A percentile compares a stretch with the other conserved stretches of the same genome.
Conservation (phyloP, 92 coral and sea anemone genomes). For the Siderastrea siderea region DNA sequence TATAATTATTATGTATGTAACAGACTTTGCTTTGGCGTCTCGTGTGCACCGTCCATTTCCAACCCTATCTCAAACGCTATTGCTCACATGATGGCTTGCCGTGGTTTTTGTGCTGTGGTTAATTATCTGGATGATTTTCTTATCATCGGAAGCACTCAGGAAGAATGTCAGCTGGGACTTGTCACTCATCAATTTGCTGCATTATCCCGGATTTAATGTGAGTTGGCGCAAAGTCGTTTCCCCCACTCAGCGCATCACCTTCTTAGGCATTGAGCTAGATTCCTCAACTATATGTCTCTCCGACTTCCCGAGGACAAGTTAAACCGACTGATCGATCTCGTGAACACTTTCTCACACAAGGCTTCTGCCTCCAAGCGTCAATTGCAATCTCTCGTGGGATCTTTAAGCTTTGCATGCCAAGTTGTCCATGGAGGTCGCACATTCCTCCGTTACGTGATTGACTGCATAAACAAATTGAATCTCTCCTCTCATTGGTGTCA, state of each 20-base stretch:
- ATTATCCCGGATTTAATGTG: slow-evolving; percentile 2
- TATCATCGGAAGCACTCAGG: too few species aligned
- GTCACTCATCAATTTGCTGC: slow-evolving; percentile 1
- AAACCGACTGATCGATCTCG: not conserved
- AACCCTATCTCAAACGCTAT: slow-evolving; percentile 4
- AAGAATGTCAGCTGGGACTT: too few species aligned
- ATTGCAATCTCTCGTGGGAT: too few species aligned
- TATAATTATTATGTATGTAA: too few species aligned
- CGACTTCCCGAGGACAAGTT: not conserved
- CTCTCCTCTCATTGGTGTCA: slow-evolving; percentile 1
- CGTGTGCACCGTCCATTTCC: not conserved
- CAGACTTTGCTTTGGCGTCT: too few species aligned
- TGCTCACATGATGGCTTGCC: too few species aligned
- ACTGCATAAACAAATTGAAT: not conserved
- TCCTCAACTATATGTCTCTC: slow-evolving; percentile 3
- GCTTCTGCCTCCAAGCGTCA: not conserved
- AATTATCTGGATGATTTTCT: slow-evolving; percentile 15
- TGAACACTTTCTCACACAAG: slow-evolving; percentile 10
- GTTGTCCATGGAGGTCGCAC: too few species aligned
- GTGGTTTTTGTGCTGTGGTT: not conserved
- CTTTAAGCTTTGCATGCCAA: too few species aligned
- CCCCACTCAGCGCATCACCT: not conserved
- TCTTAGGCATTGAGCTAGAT: slow-evolving; percentile 4
- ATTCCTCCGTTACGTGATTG: too few species aligned
- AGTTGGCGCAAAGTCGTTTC: not conserved